Base-by-base conservation (phyloP, 2,888 invertebrate species). In the Stegana nigrithorax region DNA sequence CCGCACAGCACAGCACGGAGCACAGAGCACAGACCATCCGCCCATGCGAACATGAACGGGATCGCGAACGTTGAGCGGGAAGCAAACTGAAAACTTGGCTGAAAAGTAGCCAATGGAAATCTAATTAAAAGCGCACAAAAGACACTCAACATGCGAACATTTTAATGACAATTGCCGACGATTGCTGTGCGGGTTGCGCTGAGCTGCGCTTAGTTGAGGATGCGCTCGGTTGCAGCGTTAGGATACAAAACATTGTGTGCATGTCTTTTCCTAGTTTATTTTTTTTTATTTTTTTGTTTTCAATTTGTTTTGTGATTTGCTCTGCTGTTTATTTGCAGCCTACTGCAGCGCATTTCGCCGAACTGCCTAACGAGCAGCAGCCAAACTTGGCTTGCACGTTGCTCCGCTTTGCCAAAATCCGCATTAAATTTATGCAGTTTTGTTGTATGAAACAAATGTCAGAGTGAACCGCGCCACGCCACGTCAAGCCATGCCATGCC, bases 361-460 rank as follows among this genome's bases (percentile, higher is more conserved):
- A 45, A 45, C 45, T 45, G 12, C 32, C n/a, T n/a, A n/a, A n/a
- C n/a, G n/a, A n/a, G n/a, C n/a, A n/a, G n/a, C n/a, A 26, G 21
- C 21, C 44, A 26, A 47, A 61, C 60, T 58, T 68, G 68, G 62
- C 64, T 62, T 71, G 66, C 55, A 64, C 69, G 70, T 71, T 78
- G 76, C 72, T 73, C 73, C 73, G 67, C 67, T 71, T 63, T 82
- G 81, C 81, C 82, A 82, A 82, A 81, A 81, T 81, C 66, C 74
- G 78, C 81, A 82, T 82, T 82, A 80, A 82, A 82, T 82, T 82
- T 82, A 82, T 82, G 75, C 77, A 77, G 71, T 73, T 80, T 72
- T 81, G 75, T 79, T 81, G 73, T 75, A 73, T 68, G 68, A 73
- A 64, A 67, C 62, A 62, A 73, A 75, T 73, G 73, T 69, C 67